Conservation (phyloP, 2,888 invertebrate genomes). For the Fragum fragum region DNA sequence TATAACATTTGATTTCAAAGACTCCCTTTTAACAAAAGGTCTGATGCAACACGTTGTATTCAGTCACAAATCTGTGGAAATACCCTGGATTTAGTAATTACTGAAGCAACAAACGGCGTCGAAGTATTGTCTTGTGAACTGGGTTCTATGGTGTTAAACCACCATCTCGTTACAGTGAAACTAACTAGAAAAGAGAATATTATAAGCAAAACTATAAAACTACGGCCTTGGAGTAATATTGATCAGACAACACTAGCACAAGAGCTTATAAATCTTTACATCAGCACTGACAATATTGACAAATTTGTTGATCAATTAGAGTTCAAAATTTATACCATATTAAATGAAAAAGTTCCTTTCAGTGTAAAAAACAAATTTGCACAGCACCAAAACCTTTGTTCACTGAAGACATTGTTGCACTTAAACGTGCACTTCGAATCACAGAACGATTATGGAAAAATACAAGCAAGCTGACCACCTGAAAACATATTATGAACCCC, state of each 20-base stretch:
- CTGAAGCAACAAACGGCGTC: constrained; percentile 37
- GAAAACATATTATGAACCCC: no score
- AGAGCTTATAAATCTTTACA: background rate
- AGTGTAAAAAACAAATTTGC: constrained; percentile 37
- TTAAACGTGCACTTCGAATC: constrained; percentile 35
- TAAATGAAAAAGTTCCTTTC: constrained; percentile 35
- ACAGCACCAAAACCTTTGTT: constrained; percentile 53
- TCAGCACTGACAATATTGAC: constrained; percentile 13
- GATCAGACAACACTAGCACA: constrained; percentile 27
- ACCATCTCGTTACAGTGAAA: constrained; percentile 38
- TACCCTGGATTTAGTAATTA: constrained; percentile 45
- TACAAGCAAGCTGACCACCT: constrained; percentile 26
- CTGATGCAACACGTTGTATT: no score
- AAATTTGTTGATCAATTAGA: constrained; percentile 36
- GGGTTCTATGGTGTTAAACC: constrained; percentile 41
- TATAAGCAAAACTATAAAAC: constrained; percentile 28
- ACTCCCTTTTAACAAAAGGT: no score
- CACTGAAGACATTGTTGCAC: constrained; percentile 28
- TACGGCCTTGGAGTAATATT: constrained; percentile 30
- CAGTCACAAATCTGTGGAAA: background rate
- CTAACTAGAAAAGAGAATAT: constrained; percentile 35
- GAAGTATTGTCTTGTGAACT: constrained; percentile 39
- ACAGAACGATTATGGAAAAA: constrained; percentile 30
- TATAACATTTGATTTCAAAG: no score
- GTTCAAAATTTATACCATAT: constrained; percentile 13